Percentiles rank a stretch among this genome's conserved stretches.
Evolutionary conservation across 2,797 vertebrate species (phyloP).

Genomic region (Ptychobarbus kaznakovi): DNA sequence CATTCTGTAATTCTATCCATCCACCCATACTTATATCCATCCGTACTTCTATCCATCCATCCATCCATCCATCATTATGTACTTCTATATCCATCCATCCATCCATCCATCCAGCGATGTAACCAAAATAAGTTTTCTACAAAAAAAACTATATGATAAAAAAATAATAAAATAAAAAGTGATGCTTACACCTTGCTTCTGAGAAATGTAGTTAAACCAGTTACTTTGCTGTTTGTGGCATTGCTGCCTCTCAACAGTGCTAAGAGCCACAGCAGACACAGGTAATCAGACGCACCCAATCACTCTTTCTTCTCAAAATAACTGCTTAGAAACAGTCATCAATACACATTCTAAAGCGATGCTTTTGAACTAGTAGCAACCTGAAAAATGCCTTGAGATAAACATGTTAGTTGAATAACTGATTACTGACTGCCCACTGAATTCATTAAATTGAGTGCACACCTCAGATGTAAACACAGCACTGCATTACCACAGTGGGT

Average conservation of each 20-base stretch:
- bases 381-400: background rate
- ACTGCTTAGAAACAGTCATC: background rate
- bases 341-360: background rate
- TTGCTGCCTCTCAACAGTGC: background rate
- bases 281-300: background rate
- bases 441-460: background rate
- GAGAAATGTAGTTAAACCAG: background rate
- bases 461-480: background rate
- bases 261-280: background rate
- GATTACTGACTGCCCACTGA: background rate
- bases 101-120: background rate
- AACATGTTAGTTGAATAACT: background rate
- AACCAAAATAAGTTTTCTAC: background rate
- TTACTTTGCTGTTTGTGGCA: background rate
- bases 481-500: background rate
- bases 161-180: too few species aligned
- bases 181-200: background rate
- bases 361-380: background rate
- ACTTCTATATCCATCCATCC: background rate
- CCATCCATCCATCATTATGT: background rate
- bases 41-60: background rate
- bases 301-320: conserved; percentile 7
- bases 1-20: background rate
- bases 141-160: background rate
- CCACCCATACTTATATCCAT: background rate